Evolutionary conservation across 2,113 vertebrate genomes (phyloP), one percentile per base, ranked within the genome.

Genomic region (Poecilia latipinna): DNA sequence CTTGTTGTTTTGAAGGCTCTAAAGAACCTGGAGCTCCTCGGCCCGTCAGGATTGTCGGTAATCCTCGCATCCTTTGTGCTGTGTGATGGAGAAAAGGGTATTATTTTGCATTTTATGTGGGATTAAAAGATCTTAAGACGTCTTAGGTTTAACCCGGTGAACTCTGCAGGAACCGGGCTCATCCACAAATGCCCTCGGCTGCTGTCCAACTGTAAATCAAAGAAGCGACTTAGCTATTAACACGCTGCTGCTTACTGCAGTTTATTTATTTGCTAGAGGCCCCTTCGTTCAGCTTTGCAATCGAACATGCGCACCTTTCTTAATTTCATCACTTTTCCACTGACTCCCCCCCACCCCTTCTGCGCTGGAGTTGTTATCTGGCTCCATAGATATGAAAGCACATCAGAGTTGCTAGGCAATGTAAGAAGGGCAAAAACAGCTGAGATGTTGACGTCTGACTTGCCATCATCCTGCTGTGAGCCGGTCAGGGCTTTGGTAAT

Each of bases 401-500:
- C 73, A 82, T 74, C 76, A 39, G 63, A 12, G 79, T 89, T 69
- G 31, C 80, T 74, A 61, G 68, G 87, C 37, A 12, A 82, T 78
- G 51, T 62, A 60, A 75, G 63, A 48, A 72, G 32, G 22, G 63
- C 62, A 51, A 74, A 82, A 84, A 88, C 81, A 92, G 83, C 75
- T 5, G 72, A 80, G 79, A 80, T 82, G 79, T 73, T 91, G 87
- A 88, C 68, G 61, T 79, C 66, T 28, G 78, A 89, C 79, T 72
- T 32, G 68, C 66, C 73, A 15, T 84, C 79, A 77, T 76, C 85
- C 84, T 76, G 74, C 84, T 80, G 79, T 66, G 83, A 83, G 78
- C 61, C 33, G 68, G 72, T 75, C 75, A 66, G 79, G 70, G 79
- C 61, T 82, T 70, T 73, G 64, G 74, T 92, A 93, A 93, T 62